Evolutionary conservation across 1,140 invertebrate species (phyloP).

Genomic region (Babylonia areolata): DNA sequence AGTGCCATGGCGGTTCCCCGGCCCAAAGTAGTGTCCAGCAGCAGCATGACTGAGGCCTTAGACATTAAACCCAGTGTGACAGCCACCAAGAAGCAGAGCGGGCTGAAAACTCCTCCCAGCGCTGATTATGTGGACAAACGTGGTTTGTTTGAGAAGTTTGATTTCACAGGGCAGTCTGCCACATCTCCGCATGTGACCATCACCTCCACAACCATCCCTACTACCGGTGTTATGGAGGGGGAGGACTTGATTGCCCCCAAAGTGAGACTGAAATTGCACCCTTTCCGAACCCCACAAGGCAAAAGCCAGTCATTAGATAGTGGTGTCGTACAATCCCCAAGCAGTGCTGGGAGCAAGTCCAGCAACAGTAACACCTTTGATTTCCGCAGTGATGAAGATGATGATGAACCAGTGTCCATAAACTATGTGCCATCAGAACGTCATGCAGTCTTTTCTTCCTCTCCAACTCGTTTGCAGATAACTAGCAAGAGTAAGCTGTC

Average conservation of each 20-base stretch:
- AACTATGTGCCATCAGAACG: neutral
- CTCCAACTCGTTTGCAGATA: conserved; percentile 65
- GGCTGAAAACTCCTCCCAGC: conserved; percentile 10
- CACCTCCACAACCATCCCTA: conserved; percentile 9
- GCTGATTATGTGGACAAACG: conserved; percentile 24
- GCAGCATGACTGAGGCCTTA: conserved; percentile 32
- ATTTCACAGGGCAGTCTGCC: conserved; percentile 32
- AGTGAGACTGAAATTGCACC: conserved; percentile 28
- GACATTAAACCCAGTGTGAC: conserved; percentile 2
- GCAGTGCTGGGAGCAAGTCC: conserved; percentile 32
- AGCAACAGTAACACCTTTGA: conserved; percentile 57
- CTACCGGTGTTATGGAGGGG: neutral
- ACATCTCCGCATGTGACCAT: conserved; percentile 3
- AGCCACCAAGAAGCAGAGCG: neutral
- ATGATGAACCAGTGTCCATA: conserved; percentile 47
- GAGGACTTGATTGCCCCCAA: conserved; percentile 22
- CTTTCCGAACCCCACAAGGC: conserved; percentile 17
- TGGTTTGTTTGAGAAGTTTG: conserved; percentile 38
- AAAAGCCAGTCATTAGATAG: conserved; percentile 34
- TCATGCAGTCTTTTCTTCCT: conserved; percentile 54
- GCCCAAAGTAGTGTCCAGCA: conserved; percentile 34
- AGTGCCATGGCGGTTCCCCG: neutral
- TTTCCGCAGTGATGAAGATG: conserved; percentile 69
- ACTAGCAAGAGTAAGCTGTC: conserved; percentile 58
- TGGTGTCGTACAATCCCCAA: conserved; percentile 21